phyloP scores from a whole-genome alignment of 2,797 vertebrate species.

The Cottoperca gobio region DNA sequence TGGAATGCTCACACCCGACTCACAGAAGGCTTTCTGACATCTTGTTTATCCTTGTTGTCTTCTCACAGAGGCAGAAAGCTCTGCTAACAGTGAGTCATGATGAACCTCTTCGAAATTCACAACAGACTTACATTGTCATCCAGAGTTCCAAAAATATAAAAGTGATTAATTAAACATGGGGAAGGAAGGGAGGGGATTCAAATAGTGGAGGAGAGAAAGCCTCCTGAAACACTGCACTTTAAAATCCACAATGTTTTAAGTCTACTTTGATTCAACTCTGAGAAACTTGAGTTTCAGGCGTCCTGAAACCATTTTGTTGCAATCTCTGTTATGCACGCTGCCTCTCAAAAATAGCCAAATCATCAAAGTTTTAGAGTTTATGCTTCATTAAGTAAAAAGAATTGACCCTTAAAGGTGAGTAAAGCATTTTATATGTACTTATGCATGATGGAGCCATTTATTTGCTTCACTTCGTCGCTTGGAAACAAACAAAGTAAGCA shows the following conservation, averaged over 20 bases:
- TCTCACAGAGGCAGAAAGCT: slow-evolving; percentile 40
- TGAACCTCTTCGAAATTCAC: slow-evolving; percentile 34
- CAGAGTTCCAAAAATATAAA: slow-evolving; percentile 60
- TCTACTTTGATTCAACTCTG: slow-evolving; percentile 15
- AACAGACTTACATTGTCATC: slow-evolving; percentile 51
- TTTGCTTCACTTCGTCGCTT: slow-evolving; percentile 27
- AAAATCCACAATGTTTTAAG: slow-evolving; percentile 6
- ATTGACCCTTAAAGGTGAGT: slow-evolving; percentile 43
- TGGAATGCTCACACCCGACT: slow-evolving; percentile 9
- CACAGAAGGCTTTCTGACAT: slow-evolving; percentile 44
- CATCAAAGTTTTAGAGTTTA: slow-evolving; percentile 35
- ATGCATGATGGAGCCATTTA: background rate
- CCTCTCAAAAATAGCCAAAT: slow-evolving; percentile 37
- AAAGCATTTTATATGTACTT: slow-evolving; percentile 9
- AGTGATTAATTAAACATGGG: slow-evolving; percentile 64
- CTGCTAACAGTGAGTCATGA: slow-evolving; percentile 44
- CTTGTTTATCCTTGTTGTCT: slow-evolving; percentile 48
- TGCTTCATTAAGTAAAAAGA: slow-evolving; percentile 23
- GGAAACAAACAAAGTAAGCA: slow-evolving; percentile 37
- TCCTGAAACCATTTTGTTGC: slow-evolving; percentile 10
- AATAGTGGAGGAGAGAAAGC: slow-evolving; percentile 40
- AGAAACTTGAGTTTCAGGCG: slow-evolving; percentile 5
- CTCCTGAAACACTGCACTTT: slow-evolving; percentile 21
- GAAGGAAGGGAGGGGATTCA: slow-evolving; percentile 22
- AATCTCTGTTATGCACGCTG: slow-evolving; percentile 24